Evolutionary conservation across 2,797 vertebrate genomes (phyloP), one percentile per base, ranked within the genome.

Genomic region (Diglossa cyanea): DNA sequence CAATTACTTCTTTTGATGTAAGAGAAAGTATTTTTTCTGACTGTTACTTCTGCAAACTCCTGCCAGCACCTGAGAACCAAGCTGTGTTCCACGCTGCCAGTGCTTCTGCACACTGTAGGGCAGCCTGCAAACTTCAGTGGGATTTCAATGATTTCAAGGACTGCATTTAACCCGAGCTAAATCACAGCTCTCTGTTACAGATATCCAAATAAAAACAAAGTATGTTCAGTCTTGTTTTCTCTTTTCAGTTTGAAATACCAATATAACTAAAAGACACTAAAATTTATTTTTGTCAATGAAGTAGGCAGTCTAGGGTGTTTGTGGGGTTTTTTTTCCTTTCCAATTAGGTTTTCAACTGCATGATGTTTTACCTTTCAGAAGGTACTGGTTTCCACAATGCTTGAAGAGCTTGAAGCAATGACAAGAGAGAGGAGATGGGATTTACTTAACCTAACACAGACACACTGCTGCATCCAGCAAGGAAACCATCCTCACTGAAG

Each of bases 241-340:
- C 18, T 47, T 77, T 76, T 55, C 31, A 40, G 15, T 74, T 19
- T 63, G 40, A 75, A 94, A 33, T 23, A 47, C 11, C 57, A 61
- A 53, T 33, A 19, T 17, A 17, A 65, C 24, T 50, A 28, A 54
- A 90, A 66, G 23, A 26, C 26, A 73, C 6, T 28, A 2, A 57
- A n/a, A 50, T 51, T 30, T 25, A 61, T 13, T 92, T 73, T 60
- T 55, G 30, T 44, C 51, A 65, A 3, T 12, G 7, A 73, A 44
- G 21, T 7, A 70, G 24, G 14, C 11, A 58, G 18, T 10, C n/a
- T 17, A 68, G 11, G 6, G 5, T 42, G 31, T 44, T 53, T 26
- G 13, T 17, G 12, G 4, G 4, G 0, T 1, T 24, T 33, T 39
- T 8, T 40, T 33, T 3, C 3, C 9, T 24, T 85, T 53, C 26